Base-by-base conservation (phyloP, 2,888 invertebrate species). In the Linnaemya tessellans region DNA sequence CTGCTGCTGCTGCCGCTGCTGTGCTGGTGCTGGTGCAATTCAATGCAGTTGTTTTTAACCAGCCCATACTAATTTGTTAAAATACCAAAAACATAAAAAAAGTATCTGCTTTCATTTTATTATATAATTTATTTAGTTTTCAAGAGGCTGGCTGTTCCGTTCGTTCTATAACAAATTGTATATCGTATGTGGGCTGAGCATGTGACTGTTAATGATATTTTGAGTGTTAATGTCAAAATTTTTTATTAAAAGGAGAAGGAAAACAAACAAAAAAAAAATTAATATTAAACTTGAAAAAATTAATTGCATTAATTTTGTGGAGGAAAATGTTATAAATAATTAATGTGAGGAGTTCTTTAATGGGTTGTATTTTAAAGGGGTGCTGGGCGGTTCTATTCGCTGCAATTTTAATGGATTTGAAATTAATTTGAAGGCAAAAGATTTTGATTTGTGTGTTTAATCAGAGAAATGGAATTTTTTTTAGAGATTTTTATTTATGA, bases 181-280 rank as follows among this genome's bases (percentile, higher is more conserved):
- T 74, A 18, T 30, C 3, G 62, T 38, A 84, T 75, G 80, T 80
- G 75, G 80, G 82, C 68, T 68, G 13, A 54, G 35, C 41, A 38
- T 41, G 41, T 80, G 58, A 22, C 54, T 80, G 74, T 79, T 84
- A 80, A 64, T 80, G 64, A 64, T 73, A 80, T 84, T 84, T 80
- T 80, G 75, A 84, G 71, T 84, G 84, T 80, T 84, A 80, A 84
- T 84, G 84, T 80, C 84, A 84, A 75, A 65, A 58, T 43, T 65
- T 22, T 68, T 58, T 18, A 62, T 30, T 43, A 22, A 46, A 65
- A n/a, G n/a, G n/a, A n/a, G n/a, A n/a, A n/a, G n/a, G n/a, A n/a
- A n/a, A n/a, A n/a, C n/a, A n/a, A n/a, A n/a, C n/a, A n/a, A n/a
- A n/a, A n/a, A 22, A n/a, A 65, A 43, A 46, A 46, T 54, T 43